Percentiles rank a stretch among this genome's conserved stretches.
Conservation (phyloP, 2,113 vertebrate genomes). For the Pterocles orientalis region DNA sequence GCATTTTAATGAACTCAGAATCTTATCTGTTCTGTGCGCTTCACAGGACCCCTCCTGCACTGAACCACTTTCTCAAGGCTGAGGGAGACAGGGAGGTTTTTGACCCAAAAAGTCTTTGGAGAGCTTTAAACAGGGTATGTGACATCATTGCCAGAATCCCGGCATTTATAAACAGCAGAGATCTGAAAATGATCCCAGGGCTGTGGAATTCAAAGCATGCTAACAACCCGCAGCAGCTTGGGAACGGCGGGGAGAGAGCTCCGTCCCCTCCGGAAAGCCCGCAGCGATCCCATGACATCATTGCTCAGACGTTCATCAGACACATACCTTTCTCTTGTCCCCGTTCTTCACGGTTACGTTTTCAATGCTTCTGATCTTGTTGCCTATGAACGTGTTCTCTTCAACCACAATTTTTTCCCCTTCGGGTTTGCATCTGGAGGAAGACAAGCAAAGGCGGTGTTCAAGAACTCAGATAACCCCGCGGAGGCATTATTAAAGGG, state of each 20-base stretch:
- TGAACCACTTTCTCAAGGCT: not conserved
- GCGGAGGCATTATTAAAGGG: not conserved
- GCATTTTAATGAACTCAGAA: not conserved
- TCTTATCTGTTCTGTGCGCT: not conserved
- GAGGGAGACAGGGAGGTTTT: not conserved
- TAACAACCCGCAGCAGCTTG: conserved; percentile 6
- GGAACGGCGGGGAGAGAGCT: not conserved
- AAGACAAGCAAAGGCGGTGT: not conserved
- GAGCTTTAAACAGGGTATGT: not conserved
- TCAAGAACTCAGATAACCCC: not conserved
- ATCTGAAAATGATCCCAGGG: conserved; percentile 32
- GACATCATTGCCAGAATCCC: conserved; percentile 52
- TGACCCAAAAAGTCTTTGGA: conserved; percentile 30
- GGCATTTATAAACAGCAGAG: not conserved
- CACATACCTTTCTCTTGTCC: conserved; percentile 54
- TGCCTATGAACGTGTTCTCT: not conserved
- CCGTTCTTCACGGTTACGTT: not conserved
- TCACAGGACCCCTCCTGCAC: not conserved
- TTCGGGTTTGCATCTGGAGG: conserved; percentile 40
- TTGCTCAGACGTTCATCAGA: not conserved
- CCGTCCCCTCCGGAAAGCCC: not conserved
- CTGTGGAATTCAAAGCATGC: conserved; percentile 59
- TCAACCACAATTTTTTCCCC: conserved; percentile 15
- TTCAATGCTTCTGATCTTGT: conserved; percentile 61
- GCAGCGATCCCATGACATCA: not conserved